A percentile compares a stretch with the other conserved stretches of the same genome.
These are phyloP conservation scores for Teleogryllus oceanicus DNA, from an alignment of 2,888 invertebrate genomes.

Conservation along the genomic window DNA sequence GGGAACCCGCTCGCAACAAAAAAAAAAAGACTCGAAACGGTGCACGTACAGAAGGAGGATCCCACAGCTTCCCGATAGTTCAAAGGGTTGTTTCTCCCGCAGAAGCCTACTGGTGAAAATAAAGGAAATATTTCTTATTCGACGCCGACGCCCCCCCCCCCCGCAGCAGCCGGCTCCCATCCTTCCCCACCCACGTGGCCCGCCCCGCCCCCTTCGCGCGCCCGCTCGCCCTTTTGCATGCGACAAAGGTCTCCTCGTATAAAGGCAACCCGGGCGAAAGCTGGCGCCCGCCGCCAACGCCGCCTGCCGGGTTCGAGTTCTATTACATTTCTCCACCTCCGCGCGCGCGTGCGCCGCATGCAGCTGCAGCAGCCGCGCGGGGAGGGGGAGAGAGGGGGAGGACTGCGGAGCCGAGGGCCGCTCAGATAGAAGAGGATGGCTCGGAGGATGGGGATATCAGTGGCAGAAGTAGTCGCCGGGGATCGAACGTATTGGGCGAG, in stretches of 20 bases:
- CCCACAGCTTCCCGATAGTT: not conserved
- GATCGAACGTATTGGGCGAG: too few relatives aligned
- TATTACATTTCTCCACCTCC: slow-evolving; percentile 18
- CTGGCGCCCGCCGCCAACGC: not conserved
- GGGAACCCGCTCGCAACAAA: not conserved
- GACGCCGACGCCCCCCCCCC: not conserved
- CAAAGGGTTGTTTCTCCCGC: slow-evolving; percentile 4
- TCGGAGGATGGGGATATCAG: too few relatives aligned
- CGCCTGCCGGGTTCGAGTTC: slow-evolving; percentile 4
- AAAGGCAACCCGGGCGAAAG: not conserved
- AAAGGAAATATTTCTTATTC: slow-evolving; percentile 7
- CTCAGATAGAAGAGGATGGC: too few relatives aligned
- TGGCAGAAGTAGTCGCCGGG: too few relatives aligned
- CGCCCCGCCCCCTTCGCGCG: not conserved
- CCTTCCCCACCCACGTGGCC: too few relatives aligned
- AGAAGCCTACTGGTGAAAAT: not conserved
- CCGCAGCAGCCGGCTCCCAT: not conserved
- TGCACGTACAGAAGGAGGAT: not conserved
- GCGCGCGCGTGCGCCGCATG: not conserved
- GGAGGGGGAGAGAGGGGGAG: too few relatives aligned
- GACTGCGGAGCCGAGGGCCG: too few relatives aligned
- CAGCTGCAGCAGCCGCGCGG: too few relatives aligned
- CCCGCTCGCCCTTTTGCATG: slow-evolving; percentile 6
- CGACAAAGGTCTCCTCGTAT: not conserved
- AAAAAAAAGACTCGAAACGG: not conserved